Percentiles rank a stretch among this genome's conserved stretches.
Evolutionary conservation across 2,797 vertebrate genomes (phyloP).

Genomic region (Crenuchus spilurus): DNA sequence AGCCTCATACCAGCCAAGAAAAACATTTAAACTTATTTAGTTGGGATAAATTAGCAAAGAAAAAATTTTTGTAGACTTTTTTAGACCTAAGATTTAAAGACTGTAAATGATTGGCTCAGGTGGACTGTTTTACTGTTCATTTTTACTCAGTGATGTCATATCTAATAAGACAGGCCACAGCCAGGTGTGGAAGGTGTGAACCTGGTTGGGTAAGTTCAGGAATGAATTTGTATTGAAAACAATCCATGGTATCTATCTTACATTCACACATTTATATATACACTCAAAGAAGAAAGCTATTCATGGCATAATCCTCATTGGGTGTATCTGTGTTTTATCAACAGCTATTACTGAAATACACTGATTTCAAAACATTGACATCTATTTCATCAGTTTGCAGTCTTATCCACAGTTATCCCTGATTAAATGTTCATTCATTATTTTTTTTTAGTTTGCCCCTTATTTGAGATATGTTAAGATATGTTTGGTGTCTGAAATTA

Average conservation of each 20-base stretch:
- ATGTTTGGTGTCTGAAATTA: background rate
- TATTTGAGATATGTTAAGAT: background rate
- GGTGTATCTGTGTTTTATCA: background rate
- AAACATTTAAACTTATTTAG: background rate
- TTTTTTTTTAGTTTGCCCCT: no score
- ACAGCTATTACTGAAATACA: background rate
- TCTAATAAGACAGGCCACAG: background rate
- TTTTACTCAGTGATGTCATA: background rate
- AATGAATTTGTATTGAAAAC: background rate
- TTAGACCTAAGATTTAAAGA: no score
- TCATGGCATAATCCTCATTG: background rate
- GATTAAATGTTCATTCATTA: no score
- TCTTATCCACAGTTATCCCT: background rate
- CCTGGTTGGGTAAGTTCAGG: conserved; percentile 15
- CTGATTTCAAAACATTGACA: background rate
- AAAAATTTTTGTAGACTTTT: no score
- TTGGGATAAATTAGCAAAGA: no score
- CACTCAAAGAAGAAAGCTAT: background rate
- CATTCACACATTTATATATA: background rate
- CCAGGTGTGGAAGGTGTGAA: background rate
- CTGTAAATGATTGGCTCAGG: background rate
- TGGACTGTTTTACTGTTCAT: background rate
- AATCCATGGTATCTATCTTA: background rate
- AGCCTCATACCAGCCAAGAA: background rate
- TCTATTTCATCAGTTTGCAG: background rate